Evolutionary conservation across 2,797 vertebrate genomes (phyloP).

Genomic region (Philypnodon macrostomus): DNA sequence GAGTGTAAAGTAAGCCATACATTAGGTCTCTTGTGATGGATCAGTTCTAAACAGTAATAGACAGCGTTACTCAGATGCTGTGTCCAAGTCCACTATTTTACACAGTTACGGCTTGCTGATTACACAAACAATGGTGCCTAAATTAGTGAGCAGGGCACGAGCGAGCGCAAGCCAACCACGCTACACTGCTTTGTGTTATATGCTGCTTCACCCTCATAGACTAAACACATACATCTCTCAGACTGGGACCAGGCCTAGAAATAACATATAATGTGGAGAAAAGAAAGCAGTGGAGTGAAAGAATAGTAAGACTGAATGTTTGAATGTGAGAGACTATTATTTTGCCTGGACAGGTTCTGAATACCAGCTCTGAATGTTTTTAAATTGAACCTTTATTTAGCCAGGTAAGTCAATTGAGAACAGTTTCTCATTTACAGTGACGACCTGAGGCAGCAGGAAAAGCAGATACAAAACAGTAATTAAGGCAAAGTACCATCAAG

Average conservation of each 20-base stretch:
- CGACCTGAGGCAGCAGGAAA: too few relatives aligned
- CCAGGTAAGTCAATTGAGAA: too few relatives aligned
- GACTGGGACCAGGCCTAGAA: constrained; percentile 28
- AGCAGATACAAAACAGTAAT: too few relatives aligned
- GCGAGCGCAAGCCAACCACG: constrained; percentile 18
- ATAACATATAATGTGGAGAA: constrained; percentile 32
- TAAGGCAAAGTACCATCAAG: too few relatives aligned
- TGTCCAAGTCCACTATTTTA: constrained; percentile 25
- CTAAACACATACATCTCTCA: constrained; percentile 60
- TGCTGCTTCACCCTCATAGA: constrained; percentile 48
- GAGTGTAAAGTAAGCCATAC: constrained; percentile 26
- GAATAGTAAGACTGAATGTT: constrained; percentile 22
- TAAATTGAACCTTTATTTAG: too few relatives aligned
- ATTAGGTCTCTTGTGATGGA: constrained; percentile 44
- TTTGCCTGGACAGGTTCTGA: constrained; percentile 5
- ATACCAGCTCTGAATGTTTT: constrained; percentile 28
- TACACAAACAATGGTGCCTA: constrained; percentile 53
- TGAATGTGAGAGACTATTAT: constrained; percentile 14
- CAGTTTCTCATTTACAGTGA: too few relatives aligned
- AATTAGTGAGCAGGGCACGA: constrained; percentile 43
- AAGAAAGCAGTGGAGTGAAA: constrained; percentile 17
- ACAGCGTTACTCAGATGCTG: constrained; percentile 14
- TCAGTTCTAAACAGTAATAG: constrained; percentile 31
- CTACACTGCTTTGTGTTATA: constrained; percentile 39
- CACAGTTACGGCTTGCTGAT: constrained; percentile 41